Evolutionary conservation across 2,888 invertebrate species (phyloP), one percentile per base, ranked within the genome.

Genomic region (Chloroclystis v-ata): DNA sequence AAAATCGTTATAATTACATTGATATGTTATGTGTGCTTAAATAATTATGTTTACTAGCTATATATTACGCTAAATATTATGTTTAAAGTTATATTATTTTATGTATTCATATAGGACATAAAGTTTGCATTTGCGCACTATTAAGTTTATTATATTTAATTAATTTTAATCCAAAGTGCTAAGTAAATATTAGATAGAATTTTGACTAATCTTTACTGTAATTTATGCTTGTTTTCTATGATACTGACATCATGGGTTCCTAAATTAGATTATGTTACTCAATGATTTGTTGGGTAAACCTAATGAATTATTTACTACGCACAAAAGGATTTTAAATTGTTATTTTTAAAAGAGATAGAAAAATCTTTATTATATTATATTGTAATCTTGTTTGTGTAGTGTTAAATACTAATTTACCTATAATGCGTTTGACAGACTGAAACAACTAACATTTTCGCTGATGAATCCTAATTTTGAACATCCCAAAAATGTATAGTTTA

Each of bases 351-450:
- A 10, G n/a, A 32, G 4, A 2, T 9, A 1, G 20, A 7, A 6
- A 26, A 26, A 6, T 26, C 9, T 8, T 16, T 24, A 1, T 20
- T 20, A 8, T 9, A 35, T n/a, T n/a, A n/a, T n/a, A 16, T 20
- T 35, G 20, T 5, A 20, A 4, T 9, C 33, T 10, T 24, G 20
- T 35, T 16, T 10, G 1, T 33, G 16, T 16, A 1, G 9, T 33
- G 14, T 16, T 13, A 16, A 16, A 28, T 35, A 44, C 30, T 57
- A 60, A 59, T 52, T 45, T 64, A 62, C 57, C n/a, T 39, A 28
- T 6, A 44, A 46, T 47, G 42, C 24, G 64, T 73, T 72, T 72
- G 65, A 67, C 67, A 72, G 77, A 78, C 78, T 78, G 78, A 78
- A 65, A 66, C 49, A 47, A 73, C 67, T 73, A 72, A 75, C 61